A percentile compares a stretch with the other conserved stretches of the same genome.
phyloP scores from a whole-genome alignment of 2,113 vertebrate species.

The Machaerirhynchus nigripectus region DNA sequence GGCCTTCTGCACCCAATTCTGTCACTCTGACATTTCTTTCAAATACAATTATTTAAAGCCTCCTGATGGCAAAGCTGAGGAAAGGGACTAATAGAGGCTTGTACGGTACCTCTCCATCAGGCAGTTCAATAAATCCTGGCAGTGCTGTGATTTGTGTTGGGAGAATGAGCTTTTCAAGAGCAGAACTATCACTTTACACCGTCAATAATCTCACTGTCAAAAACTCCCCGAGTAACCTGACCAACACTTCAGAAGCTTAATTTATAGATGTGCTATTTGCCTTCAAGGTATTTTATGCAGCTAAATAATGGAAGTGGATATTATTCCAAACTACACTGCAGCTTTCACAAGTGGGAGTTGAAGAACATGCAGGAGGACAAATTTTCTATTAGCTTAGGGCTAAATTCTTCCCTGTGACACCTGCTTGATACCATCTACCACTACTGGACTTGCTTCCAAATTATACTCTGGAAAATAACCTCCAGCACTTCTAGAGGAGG shows the following conservation, averaged over 20 bases:
- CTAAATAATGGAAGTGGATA: conserved; percentile 55
- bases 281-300: conserved; percentile 58
- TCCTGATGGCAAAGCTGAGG: conserved; percentile 51
- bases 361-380: conserved; percentile 23
- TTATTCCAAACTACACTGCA: conserved; percentile 12
- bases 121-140: conserved; percentile 61
- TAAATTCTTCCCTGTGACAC: not conserved
- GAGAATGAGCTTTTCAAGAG: conserved; percentile 54
- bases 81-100: conserved; percentile 59
- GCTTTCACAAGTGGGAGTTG: conserved; percentile 8
- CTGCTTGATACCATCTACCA: not conserved
- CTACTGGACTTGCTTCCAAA: not conserved
- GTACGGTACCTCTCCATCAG: conserved; percentile 39
- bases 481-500: not conserved
- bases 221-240: conserved; percentile 24
- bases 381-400: not conserved
- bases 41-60: conserved; percentile 63
- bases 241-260: conserved; percentile 24
- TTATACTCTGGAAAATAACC: not conserved
- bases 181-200: conserved; percentile 51
- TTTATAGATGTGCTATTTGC: conserved; percentile 57
- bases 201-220: conserved; percentile 59
- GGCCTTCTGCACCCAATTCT: conserved; percentile 32
- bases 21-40: conserved; percentile 59
- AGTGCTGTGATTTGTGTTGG: conserved; percentile 53